Percentiles rank a stretch among this genome's conserved stretches.
Evolutionary conservation across 2,113 vertebrate genomes (phyloP).

Genomic region (Mungos mungo): DNA sequence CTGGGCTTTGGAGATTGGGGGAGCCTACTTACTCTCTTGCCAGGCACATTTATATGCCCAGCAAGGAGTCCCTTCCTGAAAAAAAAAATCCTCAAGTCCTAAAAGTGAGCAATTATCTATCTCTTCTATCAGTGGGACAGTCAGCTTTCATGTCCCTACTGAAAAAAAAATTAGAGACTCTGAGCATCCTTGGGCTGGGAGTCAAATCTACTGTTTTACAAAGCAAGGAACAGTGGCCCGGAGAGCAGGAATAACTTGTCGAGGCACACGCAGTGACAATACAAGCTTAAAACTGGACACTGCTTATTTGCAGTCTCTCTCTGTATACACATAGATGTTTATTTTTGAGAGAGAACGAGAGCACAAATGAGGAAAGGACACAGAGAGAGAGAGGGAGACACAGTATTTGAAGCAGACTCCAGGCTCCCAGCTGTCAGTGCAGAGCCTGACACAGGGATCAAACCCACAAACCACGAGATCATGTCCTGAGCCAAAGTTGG

Average conservation of each 20-base stretch:
- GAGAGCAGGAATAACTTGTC: neutral
- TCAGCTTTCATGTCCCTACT: neutral
- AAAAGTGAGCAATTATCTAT: neutral
- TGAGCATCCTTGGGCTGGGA: too few relatives aligned
- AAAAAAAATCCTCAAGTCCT: neutral
- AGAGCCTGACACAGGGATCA: too few relatives aligned
- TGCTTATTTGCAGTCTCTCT: neutral
- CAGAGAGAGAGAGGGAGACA: too few relatives aligned
- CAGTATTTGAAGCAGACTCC: too few relatives aligned
- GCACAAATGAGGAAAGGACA: too few relatives aligned
- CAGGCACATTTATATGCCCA: neutral
- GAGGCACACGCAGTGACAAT: neutral
- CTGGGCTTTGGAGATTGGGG: neutral
- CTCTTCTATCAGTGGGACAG: neutral
- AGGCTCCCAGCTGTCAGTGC: too few relatives aligned
- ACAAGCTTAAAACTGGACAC: neutral
- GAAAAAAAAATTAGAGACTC: neutral
- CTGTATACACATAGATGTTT: neutral
- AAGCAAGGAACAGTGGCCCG: neutral
- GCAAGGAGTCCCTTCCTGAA: neutral
- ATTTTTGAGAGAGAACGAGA: too few relatives aligned
- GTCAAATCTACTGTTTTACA: neutral
- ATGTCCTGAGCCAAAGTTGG: too few relatives aligned
- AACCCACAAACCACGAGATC: too few relatives aligned
- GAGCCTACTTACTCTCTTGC: neutral